These are phyloP conservation scores for Archips crataeganus DNA, from an alignment of 2,888 invertebrate genomes.

Conservation along the genomic window DNA sequence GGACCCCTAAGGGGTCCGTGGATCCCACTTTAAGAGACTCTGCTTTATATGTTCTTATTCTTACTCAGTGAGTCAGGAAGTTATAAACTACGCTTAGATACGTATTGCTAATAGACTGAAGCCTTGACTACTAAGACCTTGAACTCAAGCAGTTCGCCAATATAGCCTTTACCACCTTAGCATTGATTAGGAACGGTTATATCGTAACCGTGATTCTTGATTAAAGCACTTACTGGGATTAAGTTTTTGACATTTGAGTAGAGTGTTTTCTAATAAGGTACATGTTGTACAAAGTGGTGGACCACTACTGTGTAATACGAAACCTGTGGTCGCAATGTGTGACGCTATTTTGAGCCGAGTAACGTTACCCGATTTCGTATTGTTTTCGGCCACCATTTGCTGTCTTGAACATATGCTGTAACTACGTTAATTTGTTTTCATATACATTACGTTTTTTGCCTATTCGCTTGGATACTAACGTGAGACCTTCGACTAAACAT, in stretches of 20 bases:
- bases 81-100: neutral
- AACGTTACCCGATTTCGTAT: slow-evolving; percentile 14
- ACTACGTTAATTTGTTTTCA: slow-evolving; percentile 4
- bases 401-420: slow-evolving; percentile 10
- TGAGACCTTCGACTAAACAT: slow-evolving; percentile 59
- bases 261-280: neutral
- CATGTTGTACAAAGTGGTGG: neutral
- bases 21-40: too few relatives aligned
- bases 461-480: slow-evolving; percentile 22
- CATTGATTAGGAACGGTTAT: slow-evolving; percentile 29
- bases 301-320: slow-evolving; percentile 27
- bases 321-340: slow-evolving; percentile 28
- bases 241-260: neutral
- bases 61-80: neutral
- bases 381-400: slow-evolving; percentile 24
- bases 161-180: slow-evolving; percentile 14
- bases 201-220: neutral
- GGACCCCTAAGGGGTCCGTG: too few relatives aligned
- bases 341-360: slow-evolving; percentile 11
- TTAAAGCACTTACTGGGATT: neutral
- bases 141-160: slow-evolving; percentile 18
- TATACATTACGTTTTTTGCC: slow-evolving; percentile 30
- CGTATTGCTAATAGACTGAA: neutral
- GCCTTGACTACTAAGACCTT: slow-evolving; percentile 25
- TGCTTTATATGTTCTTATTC: neutral